phyloP scores from a whole-genome alignment of 2,113 vertebrate species.

The Ibidorhyncha struthersii region DNA sequence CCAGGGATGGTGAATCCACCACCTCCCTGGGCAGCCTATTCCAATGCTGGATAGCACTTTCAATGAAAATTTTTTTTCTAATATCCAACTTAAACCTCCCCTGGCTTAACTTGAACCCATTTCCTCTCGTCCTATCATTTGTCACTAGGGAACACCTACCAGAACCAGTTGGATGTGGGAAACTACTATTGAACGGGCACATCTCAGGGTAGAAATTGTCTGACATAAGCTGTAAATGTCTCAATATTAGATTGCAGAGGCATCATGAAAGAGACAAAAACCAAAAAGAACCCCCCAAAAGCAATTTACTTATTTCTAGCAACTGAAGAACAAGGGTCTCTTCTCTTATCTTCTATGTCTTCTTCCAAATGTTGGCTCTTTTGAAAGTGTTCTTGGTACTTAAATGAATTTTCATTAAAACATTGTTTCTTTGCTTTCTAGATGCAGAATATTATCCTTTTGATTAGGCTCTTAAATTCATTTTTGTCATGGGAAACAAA shows the following conservation, averaged over 20 bases:
- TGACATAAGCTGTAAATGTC: not conserved
- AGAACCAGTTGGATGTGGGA: not conserved
- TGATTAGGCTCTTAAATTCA: not conserved
- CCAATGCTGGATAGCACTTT: too few species aligned
- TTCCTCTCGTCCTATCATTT: too few species aligned
- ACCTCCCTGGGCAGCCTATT: too few species aligned
- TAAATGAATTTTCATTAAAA: not conserved
- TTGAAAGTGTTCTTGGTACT: not conserved
- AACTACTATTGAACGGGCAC: not conserved
- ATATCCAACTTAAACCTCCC: too few species aligned
- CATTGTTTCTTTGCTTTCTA: not conserved
- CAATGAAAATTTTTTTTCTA: too few species aligned
- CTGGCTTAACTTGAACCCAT: too few species aligned
- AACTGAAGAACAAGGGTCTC: not conserved
- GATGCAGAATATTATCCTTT: not conserved
- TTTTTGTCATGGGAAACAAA: not conserved
- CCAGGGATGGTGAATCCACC: too few species aligned
- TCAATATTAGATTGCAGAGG: not conserved
- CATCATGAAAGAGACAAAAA: not conserved
- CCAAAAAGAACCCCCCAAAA: accelerated
- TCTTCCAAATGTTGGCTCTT: not conserved
- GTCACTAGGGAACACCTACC: not conserved
- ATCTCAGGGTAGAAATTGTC: not conserved
- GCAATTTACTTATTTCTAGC: not conserved
- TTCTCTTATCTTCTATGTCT: not conserved